Base-by-base conservation (phyloP, 2,797 vertebrate species). In the Sebastes dallii region DNA sequence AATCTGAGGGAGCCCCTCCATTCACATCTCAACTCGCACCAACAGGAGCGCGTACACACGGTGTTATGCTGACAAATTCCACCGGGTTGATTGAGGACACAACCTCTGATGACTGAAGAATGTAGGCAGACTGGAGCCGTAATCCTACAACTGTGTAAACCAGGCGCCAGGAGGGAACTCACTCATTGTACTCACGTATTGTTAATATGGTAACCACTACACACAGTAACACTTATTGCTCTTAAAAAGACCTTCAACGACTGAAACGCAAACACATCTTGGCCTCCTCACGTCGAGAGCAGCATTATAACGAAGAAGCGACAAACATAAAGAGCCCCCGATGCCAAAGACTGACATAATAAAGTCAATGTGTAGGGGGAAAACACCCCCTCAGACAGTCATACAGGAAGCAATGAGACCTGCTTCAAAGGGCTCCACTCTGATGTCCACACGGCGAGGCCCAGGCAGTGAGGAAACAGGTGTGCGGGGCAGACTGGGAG, bases 331-430 rank as follows among this genome's bases (percentile, higher is more conserved):
- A 87, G 83, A 89, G 84, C 61, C 82, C 84, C 80, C 8, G 27
- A 89, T 87, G 89, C 85, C 83, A 84, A 82, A 87, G 81, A 91
- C 65, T 78, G 89, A 86, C 86, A 89, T 88, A 89, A 93, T 89
- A 81, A 89, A 89, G 84, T 88, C 46, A 72, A 68, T 64, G 84
- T 59, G 82, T 59, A 72, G 84, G 76, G 72, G 72, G 66, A 68
- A 66, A 74, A 83, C 82, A 68, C 89, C 91, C 85, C 86, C 86
- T 88, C 89, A 86, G 90, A 88, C 91, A 91, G 91, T 92, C 93
- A 95, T 95, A 92, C 94, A 96, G 96, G 95, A 96, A 96, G 94
- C 93, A 96, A 96, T 96, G 94, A 94, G 93, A 90, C 82, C 84
- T 90, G 92, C 94, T 95, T 95, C 94, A 95, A 96, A 95, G 92